Percentiles rank a stretch among this genome's conserved stretches.
Evolutionary conservation across 2,888 invertebrate genomes (phyloP).

Genomic region (Apocheima hispidaria): DNA sequence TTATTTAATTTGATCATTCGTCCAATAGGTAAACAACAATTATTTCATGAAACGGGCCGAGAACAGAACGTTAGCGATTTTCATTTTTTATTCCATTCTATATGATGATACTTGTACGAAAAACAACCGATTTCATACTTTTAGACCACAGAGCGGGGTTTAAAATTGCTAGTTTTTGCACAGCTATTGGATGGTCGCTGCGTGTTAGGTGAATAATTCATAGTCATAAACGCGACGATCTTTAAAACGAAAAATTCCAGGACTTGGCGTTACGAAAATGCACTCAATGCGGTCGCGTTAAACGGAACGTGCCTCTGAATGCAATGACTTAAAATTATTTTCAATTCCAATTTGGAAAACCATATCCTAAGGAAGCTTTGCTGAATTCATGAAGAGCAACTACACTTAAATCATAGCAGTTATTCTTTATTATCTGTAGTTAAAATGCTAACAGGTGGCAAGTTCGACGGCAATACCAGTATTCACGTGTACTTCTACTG

Average conservation of each 20-base stretch:
- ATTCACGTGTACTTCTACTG: no score
- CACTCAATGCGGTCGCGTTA: conserved; percentile 1
- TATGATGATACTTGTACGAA: neutral
- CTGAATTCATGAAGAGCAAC: no score
- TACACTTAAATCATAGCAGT: no score
- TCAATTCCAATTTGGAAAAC: no score
- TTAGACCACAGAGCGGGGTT: neutral
- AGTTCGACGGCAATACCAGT: no score
- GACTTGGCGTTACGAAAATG: neutral
- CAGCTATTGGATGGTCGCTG: neutral
- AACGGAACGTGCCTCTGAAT: conserved; percentile 25
- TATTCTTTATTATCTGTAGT: no score
- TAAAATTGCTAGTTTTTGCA: neutral
- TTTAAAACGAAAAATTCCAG: conserved; percentile 13
- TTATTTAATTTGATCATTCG: neutral
- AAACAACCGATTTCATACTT: neutral
- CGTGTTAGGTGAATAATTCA: conserved; percentile 31
- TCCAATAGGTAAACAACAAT: conserved; percentile 11
- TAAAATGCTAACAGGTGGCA: no score
- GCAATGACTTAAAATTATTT: neutral
- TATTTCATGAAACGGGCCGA: conserved; percentile 8
- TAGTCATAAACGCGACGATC: conserved; percentile 21
- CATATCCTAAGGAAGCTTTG: no score
- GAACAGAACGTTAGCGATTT: conserved; percentile 3
- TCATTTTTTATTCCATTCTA: conserved; percentile 15